Evolutionary conservation across 2,113 vertebrate genomes (phyloP).

Genomic region (Larimichthys polyactis): DNA sequence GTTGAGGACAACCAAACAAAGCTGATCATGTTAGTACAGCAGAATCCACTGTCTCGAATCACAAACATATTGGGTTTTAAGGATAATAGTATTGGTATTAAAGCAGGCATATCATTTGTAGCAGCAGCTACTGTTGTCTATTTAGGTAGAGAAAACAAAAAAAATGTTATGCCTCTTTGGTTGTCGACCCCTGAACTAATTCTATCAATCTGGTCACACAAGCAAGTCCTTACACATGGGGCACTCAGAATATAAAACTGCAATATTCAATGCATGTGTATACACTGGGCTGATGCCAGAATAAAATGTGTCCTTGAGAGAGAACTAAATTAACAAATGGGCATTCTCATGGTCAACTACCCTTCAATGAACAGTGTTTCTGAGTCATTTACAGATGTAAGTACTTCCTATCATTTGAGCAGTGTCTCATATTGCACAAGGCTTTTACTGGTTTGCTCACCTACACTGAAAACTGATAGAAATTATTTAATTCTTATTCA

Average conservation of each 20-base stretch:
- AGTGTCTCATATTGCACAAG: neutral
- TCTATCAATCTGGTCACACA: neutral
- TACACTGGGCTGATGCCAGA: neutral
- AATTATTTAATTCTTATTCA: neutral
- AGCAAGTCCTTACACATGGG: neutral
- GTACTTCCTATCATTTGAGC: slow-evolving; percentile 7
- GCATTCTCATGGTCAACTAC: slow-evolving; percentile 23
- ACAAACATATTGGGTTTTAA: neutral
- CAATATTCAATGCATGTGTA: neutral
- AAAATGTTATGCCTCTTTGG: neutral
- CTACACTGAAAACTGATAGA: neutral
- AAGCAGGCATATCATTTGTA: neutral
- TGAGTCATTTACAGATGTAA: slow-evolving; percentile 31
- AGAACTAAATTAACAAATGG: slow-evolving; percentile 8
- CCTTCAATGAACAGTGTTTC: slow-evolving; percentile 17
- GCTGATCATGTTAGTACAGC: neutral
- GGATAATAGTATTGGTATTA: neutral
- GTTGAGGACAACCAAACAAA: neutral
- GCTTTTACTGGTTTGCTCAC: neutral
- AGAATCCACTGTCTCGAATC: neutral
- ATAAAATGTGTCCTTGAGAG: slow-evolving; percentile 17
- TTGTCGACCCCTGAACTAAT: neutral
- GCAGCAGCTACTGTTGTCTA: neutral
- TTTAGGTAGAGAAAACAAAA: neutral
- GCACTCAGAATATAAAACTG: neutral